These are phyloP conservation scores for Mormyrops boulengeri DNA, from an alignment of 2,797 vertebrate species.

Conservation along the genomic window DNA sequence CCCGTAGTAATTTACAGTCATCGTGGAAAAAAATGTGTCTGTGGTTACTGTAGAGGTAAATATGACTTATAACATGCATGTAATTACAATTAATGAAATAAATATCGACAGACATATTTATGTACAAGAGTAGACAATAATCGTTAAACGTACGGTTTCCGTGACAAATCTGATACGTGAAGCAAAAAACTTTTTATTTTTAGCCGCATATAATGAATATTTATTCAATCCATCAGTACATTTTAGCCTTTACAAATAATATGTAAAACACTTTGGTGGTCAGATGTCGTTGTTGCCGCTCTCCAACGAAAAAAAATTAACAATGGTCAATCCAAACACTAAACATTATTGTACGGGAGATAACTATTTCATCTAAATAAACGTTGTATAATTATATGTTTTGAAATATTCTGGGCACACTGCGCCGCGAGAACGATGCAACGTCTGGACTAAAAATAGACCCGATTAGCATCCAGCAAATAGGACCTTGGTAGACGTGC, in stretches of 20 bases:
- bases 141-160: neutral
- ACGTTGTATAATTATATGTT: neutral
- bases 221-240: neutral
- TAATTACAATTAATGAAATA: neutral
- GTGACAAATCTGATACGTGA: neutral
- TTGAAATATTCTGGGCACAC: neutral
- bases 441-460: constrained; percentile 39
- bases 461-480: constrained; percentile 29
- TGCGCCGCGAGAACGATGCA: constrained; percentile 25
- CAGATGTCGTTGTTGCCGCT: constrained; percentile 3
- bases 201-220: constrained; percentile 5
- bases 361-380: neutral
- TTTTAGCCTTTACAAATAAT: neutral
- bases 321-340: neutral
- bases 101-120: neutral
- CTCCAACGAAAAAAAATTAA: neutral
- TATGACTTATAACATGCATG: neutral
- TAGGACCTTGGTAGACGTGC: constrained; percentile 14
- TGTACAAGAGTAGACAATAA: neutral
- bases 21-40: neutral
- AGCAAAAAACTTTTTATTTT: neutral
- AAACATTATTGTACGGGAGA: neutral
- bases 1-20: neutral
- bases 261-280: neutral
- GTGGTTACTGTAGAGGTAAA: neutral